Evolutionary conservation across 2,113 vertebrate genomes (phyloP).

Genomic region (Nymphicus hollandicus): DNA sequence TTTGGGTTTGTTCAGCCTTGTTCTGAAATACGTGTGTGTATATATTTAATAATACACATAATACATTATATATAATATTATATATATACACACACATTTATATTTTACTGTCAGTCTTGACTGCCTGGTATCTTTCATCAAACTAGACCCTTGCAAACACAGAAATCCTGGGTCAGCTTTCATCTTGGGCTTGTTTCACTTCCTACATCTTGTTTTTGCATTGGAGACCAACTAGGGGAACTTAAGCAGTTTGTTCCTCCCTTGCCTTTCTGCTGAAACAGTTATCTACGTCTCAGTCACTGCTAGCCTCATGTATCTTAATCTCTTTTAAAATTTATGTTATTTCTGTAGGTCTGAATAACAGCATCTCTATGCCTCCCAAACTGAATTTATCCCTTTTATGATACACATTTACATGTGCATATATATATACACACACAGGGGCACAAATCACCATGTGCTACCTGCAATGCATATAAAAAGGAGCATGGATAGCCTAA

Average conservation of each 20-base stretch:
- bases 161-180: neutral
- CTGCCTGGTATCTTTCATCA: neutral
- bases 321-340: neutral
- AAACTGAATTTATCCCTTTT: neutral
- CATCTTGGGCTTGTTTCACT: slow-evolving; percentile 27
- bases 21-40: neutral
- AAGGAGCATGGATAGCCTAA: neutral
- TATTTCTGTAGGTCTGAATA: neutral
- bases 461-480: neutral
- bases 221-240: neutral
- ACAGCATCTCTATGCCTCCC: neutral
- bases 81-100: neutral
- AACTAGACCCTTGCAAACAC: neutral
- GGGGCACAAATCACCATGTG: neutral
- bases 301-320: neutral
- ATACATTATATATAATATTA: neutral
- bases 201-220: slow-evolving; percentile 18
- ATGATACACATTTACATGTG: accelerated
- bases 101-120: neutral
- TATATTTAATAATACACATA: neutral
- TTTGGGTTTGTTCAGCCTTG: neutral
- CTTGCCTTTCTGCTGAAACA: neutral
- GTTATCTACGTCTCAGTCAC: neutral
- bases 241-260: neutral
- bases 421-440: accelerated